phyloP scores from a whole-genome alignment of 2,797 vertebrate genomes.

The Alectoris magna region DNA sequence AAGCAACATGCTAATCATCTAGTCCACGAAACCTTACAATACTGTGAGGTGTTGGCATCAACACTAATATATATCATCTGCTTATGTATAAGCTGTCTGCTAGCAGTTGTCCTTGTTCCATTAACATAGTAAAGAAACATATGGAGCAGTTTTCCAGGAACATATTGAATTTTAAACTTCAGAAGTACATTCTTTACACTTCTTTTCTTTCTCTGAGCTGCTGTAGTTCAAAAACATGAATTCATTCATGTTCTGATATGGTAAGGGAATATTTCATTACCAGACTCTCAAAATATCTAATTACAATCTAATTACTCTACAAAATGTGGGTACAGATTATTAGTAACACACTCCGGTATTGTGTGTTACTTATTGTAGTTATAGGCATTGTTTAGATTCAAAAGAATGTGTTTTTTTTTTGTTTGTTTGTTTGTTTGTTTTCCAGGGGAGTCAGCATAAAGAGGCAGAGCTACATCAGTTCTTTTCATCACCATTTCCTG shows the following conservation, averaged over 20 bases:
- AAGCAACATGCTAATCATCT: conserved; percentile 1
- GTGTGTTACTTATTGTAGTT: too few species aligned
- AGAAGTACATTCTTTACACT: neutral
- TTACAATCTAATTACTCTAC: neutral
- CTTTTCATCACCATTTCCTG: neutral
- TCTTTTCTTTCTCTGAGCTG: neutral
- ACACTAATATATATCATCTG: neutral
- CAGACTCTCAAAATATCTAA: neutral
- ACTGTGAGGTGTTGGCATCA: neutral
- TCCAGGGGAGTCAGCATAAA: neutral
- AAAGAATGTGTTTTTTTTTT: neutral
- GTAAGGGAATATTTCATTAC: neutral
- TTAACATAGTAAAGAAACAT: neutral
- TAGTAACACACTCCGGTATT: neutral
- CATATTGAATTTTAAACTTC: neutral
- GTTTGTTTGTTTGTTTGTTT: neutral
- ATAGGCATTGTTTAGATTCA: neutral
- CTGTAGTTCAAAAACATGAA: neutral
- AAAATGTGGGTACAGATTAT: neutral
- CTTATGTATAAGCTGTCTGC: neutral
- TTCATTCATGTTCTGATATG: neutral
- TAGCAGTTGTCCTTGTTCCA: neutral
- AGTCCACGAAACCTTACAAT: neutral
- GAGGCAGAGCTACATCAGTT: neutral
- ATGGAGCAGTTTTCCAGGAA: neutral